Conservation (phyloP, 2,888 invertebrate species). For the Hydraecia micacea region DNA sequence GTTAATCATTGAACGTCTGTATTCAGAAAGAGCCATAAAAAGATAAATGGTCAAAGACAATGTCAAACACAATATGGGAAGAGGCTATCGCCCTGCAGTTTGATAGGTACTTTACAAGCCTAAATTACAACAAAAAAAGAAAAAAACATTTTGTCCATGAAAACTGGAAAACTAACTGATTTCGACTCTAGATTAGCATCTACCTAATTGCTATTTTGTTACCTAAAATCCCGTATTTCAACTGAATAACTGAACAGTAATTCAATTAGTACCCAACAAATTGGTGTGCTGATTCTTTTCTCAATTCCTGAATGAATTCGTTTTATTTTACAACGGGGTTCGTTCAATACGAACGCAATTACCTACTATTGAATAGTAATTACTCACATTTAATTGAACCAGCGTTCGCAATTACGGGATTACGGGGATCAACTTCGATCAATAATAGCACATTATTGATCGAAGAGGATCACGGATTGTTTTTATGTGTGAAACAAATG, state of each 20-base stretch:
- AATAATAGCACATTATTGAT: too few relatives aligned
- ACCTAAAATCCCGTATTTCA: conserved; percentile 15
- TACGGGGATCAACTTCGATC: too few relatives aligned
- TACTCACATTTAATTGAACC: conserved; percentile 31
- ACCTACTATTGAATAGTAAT: conserved; percentile 33
- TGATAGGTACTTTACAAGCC: background rate
- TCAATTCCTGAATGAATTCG: conserved; percentile 18
- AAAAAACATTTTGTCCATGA: background rate
- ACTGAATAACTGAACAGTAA: conserved; percentile 13
- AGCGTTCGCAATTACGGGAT: background rate
- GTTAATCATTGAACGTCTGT: background rate
- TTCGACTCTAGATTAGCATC: background rate
- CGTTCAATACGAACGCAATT: conserved; percentile 28
- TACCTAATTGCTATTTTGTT: background rate
- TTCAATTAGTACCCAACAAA: conserved; percentile 35
- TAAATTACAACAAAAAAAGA: background rate
- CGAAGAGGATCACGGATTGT: conserved; percentile 11
- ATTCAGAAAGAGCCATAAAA: background rate
- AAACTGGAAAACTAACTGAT: background rate
- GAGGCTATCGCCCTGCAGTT: background rate
- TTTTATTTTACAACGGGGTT: conserved; percentile 22
- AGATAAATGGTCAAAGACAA: too few relatives aligned
- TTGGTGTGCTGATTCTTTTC: conserved; percentile 24
- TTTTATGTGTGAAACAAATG: conserved; percentile 19
- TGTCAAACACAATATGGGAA: background rate